Base-by-base conservation (phyloP, 1,140 invertebrate species). In the Nixonia krombeini region DNA sequence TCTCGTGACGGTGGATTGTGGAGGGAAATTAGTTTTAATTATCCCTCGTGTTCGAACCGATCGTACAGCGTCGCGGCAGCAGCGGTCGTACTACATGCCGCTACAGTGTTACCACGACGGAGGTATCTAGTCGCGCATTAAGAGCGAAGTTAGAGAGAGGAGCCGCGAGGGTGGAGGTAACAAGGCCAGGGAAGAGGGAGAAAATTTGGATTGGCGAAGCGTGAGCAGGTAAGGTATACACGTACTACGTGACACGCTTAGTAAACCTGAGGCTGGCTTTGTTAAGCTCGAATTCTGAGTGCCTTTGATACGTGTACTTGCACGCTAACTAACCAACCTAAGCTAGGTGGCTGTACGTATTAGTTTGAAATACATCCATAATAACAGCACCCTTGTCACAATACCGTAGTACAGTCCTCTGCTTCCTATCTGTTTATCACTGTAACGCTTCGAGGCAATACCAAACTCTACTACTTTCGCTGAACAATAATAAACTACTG, bases 251-350 rank as follows among this genome's bases (percentile, higher is more conserved):
- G 83, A 84, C 77, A 84, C 83, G 83, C 75, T 84, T 85, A 78
- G 80, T 80, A 85, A 84, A 80, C 72, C 76, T 73, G 72, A 76
- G 75, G 73, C 79, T 78, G 80, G 80, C 81, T 84, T 84, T 85
- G 83, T 85, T 84, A 83, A 84, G 80, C 82, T 83, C 79, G 82
- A 76, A 84, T 84, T 85, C 82, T 83, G 82, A 83, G 82, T 84
- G 83, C 83, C 83, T 85, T 85, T 85, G 83, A 85, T 85, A 85
- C 83, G 84, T 85, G 84, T 85, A 85, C 82, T 85, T 85, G 84
- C 84, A 82, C 79, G 84, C 83, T 85, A 85, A 85, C 83, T 85
- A 85, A 85, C 81, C 83, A 84, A 84, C 83, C 82, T 84, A 84
- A 84, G 83, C 82, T 83, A 81, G 75, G 69, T 56, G 63, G 61